phyloP scores from a whole-genome alignment of 2,888 invertebrate species.

The Carabus problematicus region DNA sequence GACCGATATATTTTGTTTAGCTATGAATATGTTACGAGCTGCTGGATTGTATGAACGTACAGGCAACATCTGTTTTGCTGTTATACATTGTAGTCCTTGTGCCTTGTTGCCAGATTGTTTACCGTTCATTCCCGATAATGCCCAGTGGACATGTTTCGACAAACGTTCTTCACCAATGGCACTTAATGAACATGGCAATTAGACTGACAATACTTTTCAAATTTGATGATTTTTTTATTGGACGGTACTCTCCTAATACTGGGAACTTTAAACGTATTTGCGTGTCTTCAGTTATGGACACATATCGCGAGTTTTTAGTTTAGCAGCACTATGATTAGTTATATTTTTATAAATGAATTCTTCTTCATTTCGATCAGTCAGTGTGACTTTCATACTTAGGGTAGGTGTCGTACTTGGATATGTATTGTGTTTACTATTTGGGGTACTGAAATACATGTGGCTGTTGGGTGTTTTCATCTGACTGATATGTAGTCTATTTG shows the following conservation, averaged over 20 bases:
- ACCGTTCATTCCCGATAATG: background rate
- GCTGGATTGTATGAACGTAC: slow-evolving; percentile 45
- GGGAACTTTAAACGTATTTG: slow-evolving; percentile 2
- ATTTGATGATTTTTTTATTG: slow-evolving; percentile 38
- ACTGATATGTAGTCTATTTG: no score
- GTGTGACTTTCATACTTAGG: no score
- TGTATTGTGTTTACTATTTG: no score
- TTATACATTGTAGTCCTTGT: background rate
- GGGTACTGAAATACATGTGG: no score
- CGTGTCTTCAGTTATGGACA: no score
- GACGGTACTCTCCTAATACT: slow-evolving; percentile 43
- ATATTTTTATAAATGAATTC: no score
- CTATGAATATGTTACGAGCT: slow-evolving; percentile 52
- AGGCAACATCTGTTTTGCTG: slow-evolving; percentile 34
- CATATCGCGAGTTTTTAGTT: no score
- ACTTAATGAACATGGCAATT: slow-evolving; percentile 58
- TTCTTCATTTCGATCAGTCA: no score
- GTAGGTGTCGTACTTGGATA: no score
- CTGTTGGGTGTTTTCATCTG: no score
- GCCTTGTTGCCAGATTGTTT: background rate
- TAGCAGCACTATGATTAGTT: no score
- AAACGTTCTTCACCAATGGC: slow-evolving; percentile 55
- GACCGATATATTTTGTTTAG: slow-evolving; percentile 50
- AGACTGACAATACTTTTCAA: slow-evolving; percentile 58
- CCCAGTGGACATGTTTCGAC: slow-evolving; percentile 42